Evolutionary conservation across 35 echinoderm and acorn worm species (phyloP).

Genomic region (Apostichopus japonicus): DNA sequence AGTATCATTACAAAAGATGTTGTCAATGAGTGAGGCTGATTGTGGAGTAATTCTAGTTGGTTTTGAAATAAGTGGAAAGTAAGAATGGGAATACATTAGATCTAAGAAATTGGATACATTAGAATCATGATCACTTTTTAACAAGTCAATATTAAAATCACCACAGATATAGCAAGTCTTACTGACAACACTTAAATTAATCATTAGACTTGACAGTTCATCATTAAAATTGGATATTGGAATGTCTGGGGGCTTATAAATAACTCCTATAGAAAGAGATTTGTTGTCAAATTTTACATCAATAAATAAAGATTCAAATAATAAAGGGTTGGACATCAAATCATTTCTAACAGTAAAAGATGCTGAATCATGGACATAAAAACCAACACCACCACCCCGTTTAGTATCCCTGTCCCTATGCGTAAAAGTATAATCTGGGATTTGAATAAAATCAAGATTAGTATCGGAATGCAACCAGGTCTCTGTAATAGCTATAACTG

Average conservation of each 20-base stretch:
- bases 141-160: constrained; percentile 35
- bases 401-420: constrained; percentile 1
- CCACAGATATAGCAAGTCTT: not conserved
- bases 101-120: constrained; percentile 7
- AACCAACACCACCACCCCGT: constrained; percentile 23
- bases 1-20: constrained; percentile 44
- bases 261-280: not conserved
- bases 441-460: constrained; percentile 19
- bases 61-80: constrained; percentile 7
- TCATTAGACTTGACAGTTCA: not conserved
- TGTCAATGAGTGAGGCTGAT: constrained; percentile 18
- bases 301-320: constrained; percentile 37
- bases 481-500: constrained; percentile 15
- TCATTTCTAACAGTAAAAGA: constrained; percentile 15
- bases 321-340: not conserved
- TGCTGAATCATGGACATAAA: constrained; percentile 4
- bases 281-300: not conserved
- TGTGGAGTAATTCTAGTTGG: not conserved
- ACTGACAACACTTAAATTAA: not conserved
- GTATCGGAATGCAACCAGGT: constrained; percentile 38
- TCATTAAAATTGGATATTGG: not conserved
- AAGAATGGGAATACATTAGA: constrained; percentile 25
- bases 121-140: not conserved
- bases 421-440: not conserved
- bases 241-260: constrained; percentile 16